phyloP scores from a whole-genome alignment of 1,140 invertebrate species.

The Pseudobourletiella spinata region DNA sequence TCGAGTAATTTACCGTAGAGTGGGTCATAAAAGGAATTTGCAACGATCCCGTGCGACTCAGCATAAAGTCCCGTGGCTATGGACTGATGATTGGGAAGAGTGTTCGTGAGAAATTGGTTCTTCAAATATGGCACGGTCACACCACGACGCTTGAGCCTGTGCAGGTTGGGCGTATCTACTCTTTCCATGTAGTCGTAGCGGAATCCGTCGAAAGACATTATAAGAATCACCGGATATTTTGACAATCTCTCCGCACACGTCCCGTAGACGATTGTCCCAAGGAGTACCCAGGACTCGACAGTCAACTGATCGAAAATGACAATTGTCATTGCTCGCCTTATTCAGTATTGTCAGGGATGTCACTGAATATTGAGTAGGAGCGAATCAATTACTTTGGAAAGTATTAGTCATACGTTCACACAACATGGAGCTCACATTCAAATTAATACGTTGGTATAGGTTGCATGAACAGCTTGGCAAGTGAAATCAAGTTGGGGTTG shows the following conservation, averaged over 20 bases:
- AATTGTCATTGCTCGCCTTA: not conserved
- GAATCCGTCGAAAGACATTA: slow-evolving; percentile 51
- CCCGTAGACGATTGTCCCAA: not conserved
- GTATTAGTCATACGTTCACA: too few species aligned
- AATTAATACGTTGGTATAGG: too few species aligned
- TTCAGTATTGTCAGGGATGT: not conserved
- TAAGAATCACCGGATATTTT: slow-evolving; percentile 13
- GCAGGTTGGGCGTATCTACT: slow-evolving; percentile 44
- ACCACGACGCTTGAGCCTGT: slow-evolving; percentile 48
- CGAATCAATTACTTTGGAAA: too few species aligned
- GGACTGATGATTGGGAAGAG: slow-evolving; percentile 69
- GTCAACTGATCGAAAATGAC: not conserved
- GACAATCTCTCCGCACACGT: not conserved
- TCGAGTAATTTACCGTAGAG: slow-evolving; percentile 40
- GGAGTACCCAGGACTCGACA: too few species aligned
- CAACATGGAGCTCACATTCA: too few species aligned
- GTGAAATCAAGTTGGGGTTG: too few species aligned
- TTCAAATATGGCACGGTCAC: slow-evolving; percentile 53
- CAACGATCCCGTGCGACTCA: slow-evolving; percentile 63
- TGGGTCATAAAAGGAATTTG: slow-evolving; percentile 55
- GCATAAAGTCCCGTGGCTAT: slow-evolving; percentile 55
- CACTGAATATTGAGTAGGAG: too few species aligned
- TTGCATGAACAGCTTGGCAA: too few species aligned
- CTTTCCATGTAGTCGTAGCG: slow-evolving; percentile 55
- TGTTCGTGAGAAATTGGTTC: slow-evolving; percentile 57